phyloP scores from a whole-genome alignment of 37 sponge, comb jelly and placozoan genomes.

The Beroe forskalii region DNA sequence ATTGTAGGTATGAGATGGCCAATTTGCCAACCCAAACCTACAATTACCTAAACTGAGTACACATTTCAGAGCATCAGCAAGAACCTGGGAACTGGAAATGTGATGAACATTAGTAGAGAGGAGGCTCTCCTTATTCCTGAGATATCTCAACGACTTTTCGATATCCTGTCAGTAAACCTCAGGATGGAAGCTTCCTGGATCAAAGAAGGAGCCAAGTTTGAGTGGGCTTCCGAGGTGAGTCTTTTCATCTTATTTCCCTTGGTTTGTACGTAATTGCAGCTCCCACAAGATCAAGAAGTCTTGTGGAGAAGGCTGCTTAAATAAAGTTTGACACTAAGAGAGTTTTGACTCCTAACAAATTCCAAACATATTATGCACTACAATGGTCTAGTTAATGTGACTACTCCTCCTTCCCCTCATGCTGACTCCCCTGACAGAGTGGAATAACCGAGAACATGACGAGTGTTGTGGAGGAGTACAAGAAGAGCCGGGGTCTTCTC shows the following conservation, averaged over 20 bases:
- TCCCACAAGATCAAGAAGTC: too few relatives aligned
- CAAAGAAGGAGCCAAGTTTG: conserved; percentile 78
- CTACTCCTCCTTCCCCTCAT: too few relatives aligned
- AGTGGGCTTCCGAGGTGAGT: conserved; percentile 78
- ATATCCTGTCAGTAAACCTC: conserved; percentile 73
- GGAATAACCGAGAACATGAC: conserved; percentile 82
- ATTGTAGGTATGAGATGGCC: too few relatives aligned
- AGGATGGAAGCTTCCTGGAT: conserved; percentile 75
- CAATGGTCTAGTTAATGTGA: too few relatives aligned
- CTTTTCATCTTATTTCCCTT: too few relatives aligned
- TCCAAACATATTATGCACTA: too few relatives aligned
- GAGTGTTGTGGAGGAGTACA: conserved; percentile 77
- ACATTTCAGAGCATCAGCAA: conserved; percentile 77
- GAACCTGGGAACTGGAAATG: conserved; percentile 75
- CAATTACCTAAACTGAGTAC: too few relatives aligned
- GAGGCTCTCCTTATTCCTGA: conserved; percentile 76
- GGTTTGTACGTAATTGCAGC: too few relatives aligned
- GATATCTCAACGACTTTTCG: conserved; percentile 69
- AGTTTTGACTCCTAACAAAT: too few relatives aligned
- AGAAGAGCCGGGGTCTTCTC: conserved; percentile 76
- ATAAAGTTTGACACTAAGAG: too few relatives aligned
- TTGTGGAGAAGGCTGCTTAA: too few relatives aligned
- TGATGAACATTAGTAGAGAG: conserved; percentile 69
- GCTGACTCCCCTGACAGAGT: conserved; percentile 66
- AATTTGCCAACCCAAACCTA: too few relatives aligned